Evolutionary conservation across 2,888 invertebrate genomes (phyloP).

Genomic region (Candidula unifasciata): DNA sequence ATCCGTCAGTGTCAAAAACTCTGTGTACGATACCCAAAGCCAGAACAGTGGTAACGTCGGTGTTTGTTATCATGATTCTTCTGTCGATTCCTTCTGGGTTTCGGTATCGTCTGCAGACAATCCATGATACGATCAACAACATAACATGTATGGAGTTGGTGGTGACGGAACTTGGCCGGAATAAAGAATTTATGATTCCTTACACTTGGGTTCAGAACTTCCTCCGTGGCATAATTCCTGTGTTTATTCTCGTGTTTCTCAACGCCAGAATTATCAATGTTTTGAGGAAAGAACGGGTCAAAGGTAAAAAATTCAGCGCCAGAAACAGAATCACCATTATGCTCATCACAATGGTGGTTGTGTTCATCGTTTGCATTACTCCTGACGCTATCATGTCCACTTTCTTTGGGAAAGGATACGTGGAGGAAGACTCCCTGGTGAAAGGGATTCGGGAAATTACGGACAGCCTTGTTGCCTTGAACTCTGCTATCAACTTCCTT

Average conservation of each 20-base stretch:
- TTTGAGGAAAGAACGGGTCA: conserved; percentile 68
- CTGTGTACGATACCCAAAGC: conserved; percentile 69
- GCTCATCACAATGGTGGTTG: conserved; percentile 75
- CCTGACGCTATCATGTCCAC: conserved; percentile 77
- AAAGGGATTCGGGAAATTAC: conserved; percentile 76
- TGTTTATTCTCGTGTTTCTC: conserved; percentile 71
- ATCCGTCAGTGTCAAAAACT: conserved; percentile 67
- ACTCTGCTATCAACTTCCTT: conserved; percentile 76
- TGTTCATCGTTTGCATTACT: conserved; percentile 76
- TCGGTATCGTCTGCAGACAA: conserved; percentile 68
- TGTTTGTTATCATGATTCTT: conserved; percentile 72
- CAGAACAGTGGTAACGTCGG: conserved; percentile 65
- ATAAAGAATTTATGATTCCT: conserved; percentile 69
- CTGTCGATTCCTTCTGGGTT: conserved; percentile 74
- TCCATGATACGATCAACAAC: conserved; percentile 60
- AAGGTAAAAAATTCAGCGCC: conserved; percentile 70
- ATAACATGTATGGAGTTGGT: conserved; percentile 61
- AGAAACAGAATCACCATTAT: conserved; percentile 76
- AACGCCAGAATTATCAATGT: conserved; percentile 74
- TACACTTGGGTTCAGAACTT: conserved; percentile 75
- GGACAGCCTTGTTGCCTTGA: conserved; percentile 74
- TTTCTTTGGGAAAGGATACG: conserved; percentile 76
- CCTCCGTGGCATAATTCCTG: conserved; percentile 73
- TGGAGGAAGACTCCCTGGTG: conserved; percentile 72
- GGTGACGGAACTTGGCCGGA: conserved; percentile 68